These are phyloP conservation scores for Callopanchax toddi DNA, from an alignment of 2,113 vertebrate genomes.

Conservation along the genomic window DNA sequence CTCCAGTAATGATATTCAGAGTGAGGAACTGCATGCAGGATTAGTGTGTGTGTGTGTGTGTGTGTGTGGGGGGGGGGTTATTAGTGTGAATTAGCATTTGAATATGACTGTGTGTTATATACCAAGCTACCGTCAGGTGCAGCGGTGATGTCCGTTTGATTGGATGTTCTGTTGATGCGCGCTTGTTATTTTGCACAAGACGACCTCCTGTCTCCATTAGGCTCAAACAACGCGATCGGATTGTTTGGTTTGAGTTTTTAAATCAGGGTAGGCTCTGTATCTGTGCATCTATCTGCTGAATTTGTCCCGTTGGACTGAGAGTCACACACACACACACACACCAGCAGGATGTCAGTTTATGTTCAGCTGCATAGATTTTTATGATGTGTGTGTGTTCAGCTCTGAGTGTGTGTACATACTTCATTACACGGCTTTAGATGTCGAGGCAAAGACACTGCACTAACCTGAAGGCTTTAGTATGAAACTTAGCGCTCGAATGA, in stretches of 20 bases:
- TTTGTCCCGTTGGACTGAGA: too few relatives aligned
- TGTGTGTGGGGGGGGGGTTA: constrained; percentile 18
- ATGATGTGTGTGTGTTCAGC: neutral
- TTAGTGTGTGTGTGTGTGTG: constrained; percentile 16
- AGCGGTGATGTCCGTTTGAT: constrained; percentile 19
- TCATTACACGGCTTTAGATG: constrained; percentile 60
- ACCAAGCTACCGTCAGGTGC: constrained; percentile 11
- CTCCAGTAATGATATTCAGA: constrained; percentile 49
- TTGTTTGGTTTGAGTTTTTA: constrained; percentile 26
- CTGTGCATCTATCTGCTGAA: neutral
- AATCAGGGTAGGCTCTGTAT: neutral
- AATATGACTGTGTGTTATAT: constrained; percentile 1
- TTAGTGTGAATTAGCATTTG: constrained; percentile 36
- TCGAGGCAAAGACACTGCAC: constrained; percentile 47
- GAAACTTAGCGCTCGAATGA: constrained; percentile 65
- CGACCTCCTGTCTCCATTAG: constrained; percentile 33
- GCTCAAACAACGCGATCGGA: constrained; percentile 14
- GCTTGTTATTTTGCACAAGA: constrained; percentile 16
- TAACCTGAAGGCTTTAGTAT: constrained; percentile 65
- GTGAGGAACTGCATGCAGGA: constrained; percentile 3
- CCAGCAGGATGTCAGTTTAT: neutral
- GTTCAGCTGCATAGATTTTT: neutral
- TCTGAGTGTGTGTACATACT: constrained; percentile 12
- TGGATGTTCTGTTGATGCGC: constrained; percentile 2
- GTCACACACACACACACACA: too few relatives aligned